Evolutionary conservation across 2,888 invertebrate genomes (phyloP), one percentile per base, ranked within the genome.

Genomic region (Leptopilina drosophilae): DNA sequence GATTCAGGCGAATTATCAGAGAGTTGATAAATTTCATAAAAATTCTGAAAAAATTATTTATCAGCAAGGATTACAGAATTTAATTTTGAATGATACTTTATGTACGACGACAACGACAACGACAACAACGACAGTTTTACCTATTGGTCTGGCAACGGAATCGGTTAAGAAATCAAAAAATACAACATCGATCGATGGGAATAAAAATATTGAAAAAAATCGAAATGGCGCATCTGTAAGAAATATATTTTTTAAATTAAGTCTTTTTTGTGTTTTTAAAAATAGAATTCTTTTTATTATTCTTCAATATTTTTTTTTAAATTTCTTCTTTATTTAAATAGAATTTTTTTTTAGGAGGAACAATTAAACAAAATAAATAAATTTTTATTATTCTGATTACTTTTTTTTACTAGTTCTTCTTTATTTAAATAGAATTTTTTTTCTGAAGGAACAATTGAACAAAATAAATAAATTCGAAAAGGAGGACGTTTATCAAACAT

Each of bases 11-110:
- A 6, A 76, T 64, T 59, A 76, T 6, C 42, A 49, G 5, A 80
- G 73, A 46, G 53, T 75, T 5, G 79, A 53, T 15, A 20, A 40
- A 67, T 46, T 33, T 12, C 65, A 66, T 49, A 14, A 66, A 33
- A 14, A 11, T 78, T 14, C 49, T 53, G 33, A 15, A 49, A 59
- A 56, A 40, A 56, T 33, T 0, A 14, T 33, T 12, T 11, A 12
- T 15, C 9, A 14, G 14, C 14, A 75, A 20, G 59, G 26, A 75
- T 14, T 26, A 6, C 14, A 56, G 14, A n/a, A 76, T 76, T 77
- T 42, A 4, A 53, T 40, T 12, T 40, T 15, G 20, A 15, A 62
- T 15, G 20, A 64, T 9, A 64, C 56, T 14, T n/a, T 20, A 20
- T 62, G 62, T 20, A 20, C 33, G 5, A 33, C 33, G 5, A 33